Percentiles rank a stretch among this genome's conserved stretches.
These are phyloP conservation scores for Antechinus stuartii DNA, from an alignment of 2,113 vertebrate genomes.

Conservation along the genomic window DNA sequence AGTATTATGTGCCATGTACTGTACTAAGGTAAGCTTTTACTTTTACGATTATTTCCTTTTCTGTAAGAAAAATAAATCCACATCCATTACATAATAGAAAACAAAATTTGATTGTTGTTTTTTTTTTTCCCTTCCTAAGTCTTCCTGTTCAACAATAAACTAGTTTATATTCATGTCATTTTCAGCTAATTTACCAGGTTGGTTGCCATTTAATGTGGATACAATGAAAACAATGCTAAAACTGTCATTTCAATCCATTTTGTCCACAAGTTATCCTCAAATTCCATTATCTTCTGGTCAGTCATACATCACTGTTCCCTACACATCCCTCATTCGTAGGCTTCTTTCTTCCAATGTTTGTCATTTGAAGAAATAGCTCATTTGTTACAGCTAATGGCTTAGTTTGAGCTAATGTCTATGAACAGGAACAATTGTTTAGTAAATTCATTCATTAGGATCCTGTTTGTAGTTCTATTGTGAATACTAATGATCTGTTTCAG, in stretches of 20 bases:
- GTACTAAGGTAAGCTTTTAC: not conserved
- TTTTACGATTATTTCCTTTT: not conserved
- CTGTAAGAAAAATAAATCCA: not conserved
- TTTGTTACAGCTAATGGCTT: not conserved
- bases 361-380: conserved; percentile 4
- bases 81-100: not conserved
- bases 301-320: not conserved
- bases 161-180: not conserved
- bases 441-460: not conserved
- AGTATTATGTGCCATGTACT: not conserved
- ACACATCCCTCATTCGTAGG: not conserved
- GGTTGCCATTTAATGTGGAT: not conserved
- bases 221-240: not conserved
- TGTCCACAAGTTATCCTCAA: not conserved
- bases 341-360: not conserved
- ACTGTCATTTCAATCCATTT: not conserved
- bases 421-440: not conserved
- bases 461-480: not conserved
- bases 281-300: not conserved
- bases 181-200: not conserved
- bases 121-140: not conserved
- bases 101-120: not conserved
- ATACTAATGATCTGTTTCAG: not conserved
- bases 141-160: not conserved
- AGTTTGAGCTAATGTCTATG: not conserved